Evolutionary conservation across 2,888 invertebrate species (phyloP).

Genomic region (Lomographa bimaculata): DNA sequence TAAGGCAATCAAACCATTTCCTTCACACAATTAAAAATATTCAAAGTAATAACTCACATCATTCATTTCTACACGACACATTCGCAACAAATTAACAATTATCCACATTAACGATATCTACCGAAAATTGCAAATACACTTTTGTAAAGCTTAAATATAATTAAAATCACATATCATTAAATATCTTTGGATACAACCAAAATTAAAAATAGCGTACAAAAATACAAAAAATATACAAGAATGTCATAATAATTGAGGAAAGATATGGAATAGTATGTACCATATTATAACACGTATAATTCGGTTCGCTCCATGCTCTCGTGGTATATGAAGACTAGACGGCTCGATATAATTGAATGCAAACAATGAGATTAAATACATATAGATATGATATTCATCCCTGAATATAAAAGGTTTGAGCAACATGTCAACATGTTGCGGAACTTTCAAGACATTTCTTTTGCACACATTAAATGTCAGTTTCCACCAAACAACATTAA

Average conservation of each 20-base stretch:
- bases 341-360: slow-evolving; percentile 24
- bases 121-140: slow-evolving; percentile 69
- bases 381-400: no score
- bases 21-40: no score
- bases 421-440: no score
- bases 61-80: no score
- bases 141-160: slow-evolving; percentile 79
- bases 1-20: no score
- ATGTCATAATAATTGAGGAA: slow-evolving; percentile 54
- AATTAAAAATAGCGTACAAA: slow-evolving; percentile 76
- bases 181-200: slow-evolving; percentile 82
- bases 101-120: slow-evolving; percentile 50
- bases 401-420: no score
- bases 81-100: slow-evolving; percentile 61
- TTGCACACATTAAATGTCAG: no score
- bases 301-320: slow-evolving; percentile 26
- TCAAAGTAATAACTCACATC: no score
- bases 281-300: slow-evolving; percentile 25
- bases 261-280: slow-evolving; percentile 40
- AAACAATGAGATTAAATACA: no score
- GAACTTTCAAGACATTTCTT: no score
- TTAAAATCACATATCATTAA: slow-evolving; percentile 78
- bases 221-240: slow-evolving; percentile 79
- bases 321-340: slow-evolving; percentile 31
- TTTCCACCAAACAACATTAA: no score